A percentile compares a stretch with the other conserved stretches of the same genome.
Conservation (phyloP, 2,113 vertebrate genomes). For the Istiophorus platypterus region DNA sequence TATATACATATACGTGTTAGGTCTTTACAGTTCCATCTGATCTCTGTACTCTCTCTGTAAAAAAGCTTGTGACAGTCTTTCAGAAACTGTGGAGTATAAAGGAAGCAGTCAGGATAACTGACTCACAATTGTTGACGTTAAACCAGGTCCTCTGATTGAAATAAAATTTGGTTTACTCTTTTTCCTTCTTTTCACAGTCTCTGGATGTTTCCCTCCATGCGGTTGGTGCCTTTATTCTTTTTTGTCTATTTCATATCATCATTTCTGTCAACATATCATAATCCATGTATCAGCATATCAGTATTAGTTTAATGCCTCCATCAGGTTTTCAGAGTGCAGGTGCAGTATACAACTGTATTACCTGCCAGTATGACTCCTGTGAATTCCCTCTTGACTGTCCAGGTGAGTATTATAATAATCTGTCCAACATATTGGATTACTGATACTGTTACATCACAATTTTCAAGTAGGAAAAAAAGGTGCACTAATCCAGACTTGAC, state of each 20-base stretch:
- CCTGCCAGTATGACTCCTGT: slow-evolving; percentile 81
- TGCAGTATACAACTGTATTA: slow-evolving; percentile 75
- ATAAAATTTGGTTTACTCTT: background rate
- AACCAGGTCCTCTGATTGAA: slow-evolving; percentile 11
- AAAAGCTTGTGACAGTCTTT: slow-evolving; percentile 57
- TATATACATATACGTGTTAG: slow-evolving; percentile 53
- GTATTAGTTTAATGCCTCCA: background rate
- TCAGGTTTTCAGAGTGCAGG: slow-evolving; percentile 81
- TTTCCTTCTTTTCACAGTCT: slow-evolving; percentile 68
- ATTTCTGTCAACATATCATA: background rate
- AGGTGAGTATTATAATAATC: slow-evolving; percentile 64
- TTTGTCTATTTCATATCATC: background rate
- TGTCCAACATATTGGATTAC: slow-evolving; percentile 21
- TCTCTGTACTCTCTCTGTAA: slow-evolving; percentile 55
- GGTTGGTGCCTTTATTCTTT: slow-evolving; percentile 70
- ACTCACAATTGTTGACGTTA: slow-evolving; percentile 6
- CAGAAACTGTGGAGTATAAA: slow-evolving; percentile 29
- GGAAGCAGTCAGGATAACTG: slow-evolving; percentile 34
- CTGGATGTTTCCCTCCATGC: slow-evolving; percentile 82
- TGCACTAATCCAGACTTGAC: slow-evolving; percentile 66
- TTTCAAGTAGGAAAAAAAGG: slow-evolving; percentile 48
- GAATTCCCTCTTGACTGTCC: slow-evolving; percentile 83
- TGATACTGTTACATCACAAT: slow-evolving; percentile 55
- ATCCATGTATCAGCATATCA: background rate
- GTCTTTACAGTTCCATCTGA: slow-evolving; percentile 68